Percentiles rank a stretch among this genome's conserved stretches.
These are phyloP conservation scores for Sphaeridia pumilis DNA, from an alignment of 2,888 invertebrate species.

Conservation along the genomic window DNA sequence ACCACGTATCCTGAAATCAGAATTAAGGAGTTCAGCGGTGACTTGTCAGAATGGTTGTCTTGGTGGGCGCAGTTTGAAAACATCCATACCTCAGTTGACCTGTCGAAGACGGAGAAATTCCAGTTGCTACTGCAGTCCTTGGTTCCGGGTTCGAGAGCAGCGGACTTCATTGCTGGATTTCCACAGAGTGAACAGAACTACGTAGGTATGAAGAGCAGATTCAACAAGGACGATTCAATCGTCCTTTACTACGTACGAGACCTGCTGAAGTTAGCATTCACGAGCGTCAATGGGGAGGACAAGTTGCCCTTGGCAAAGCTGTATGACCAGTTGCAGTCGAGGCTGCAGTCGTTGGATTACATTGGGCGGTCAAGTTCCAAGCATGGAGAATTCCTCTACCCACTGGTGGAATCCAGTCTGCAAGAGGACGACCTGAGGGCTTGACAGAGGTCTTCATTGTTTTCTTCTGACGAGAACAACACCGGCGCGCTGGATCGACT, in stretches of 20 bases:
- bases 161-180: neutral
- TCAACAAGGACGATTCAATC: neutral
- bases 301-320: neutral
- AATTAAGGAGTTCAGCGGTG: slow-evolving; percentile 7
- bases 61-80: slow-evolving; percentile 17
- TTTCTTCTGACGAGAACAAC: neutral
- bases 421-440: neutral
- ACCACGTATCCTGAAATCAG: slow-evolving; percentile 7
- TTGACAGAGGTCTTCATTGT: no score
- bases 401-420: slow-evolving; percentile 1
- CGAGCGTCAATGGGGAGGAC: neutral
- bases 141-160: slow-evolving; percentile 1
- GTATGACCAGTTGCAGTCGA: neutral
- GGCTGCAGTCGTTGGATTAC: neutral
- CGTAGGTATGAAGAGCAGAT: neutral
- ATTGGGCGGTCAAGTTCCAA: neutral
- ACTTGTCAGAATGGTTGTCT: slow-evolving; percentile 10
- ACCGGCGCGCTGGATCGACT: neutral
- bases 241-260: neutral
- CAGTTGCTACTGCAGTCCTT: slow-evolving; percentile 7
- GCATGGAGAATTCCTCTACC: neutral
- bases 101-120: slow-evolving; percentile 10
- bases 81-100: slow-evolving; percentile 6
- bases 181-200: neutral
- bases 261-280: neutral